These are phyloP conservation scores for Syrista parreyssii DNA, from an alignment of 2,888 invertebrate genomes.

Conservation along the genomic window DNA sequence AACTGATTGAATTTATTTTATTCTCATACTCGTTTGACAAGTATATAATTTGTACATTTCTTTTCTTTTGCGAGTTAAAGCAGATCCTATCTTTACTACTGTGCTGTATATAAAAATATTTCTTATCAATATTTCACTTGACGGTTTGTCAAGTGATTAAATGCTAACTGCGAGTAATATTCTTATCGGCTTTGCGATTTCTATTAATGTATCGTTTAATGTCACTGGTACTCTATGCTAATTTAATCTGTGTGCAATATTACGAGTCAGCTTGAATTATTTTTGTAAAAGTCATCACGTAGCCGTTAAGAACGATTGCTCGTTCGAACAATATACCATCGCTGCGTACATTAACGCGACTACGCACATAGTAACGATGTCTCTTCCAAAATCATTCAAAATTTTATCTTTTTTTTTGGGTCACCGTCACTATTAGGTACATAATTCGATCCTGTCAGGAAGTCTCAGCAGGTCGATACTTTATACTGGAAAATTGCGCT, in stretches of 20 bases:
- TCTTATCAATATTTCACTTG: background rate
- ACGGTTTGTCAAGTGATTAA: background rate
- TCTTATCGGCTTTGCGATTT: background rate
- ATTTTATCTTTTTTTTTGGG: background rate
- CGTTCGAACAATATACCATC: background rate
- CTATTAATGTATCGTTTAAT: background rate
- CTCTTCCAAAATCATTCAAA: background rate
- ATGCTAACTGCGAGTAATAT: background rate
- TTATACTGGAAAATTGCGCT: background rate
- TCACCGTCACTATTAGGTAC: background rate
- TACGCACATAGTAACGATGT: background rate
- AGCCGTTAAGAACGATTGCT: background rate
- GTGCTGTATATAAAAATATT: background rate
- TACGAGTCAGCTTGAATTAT: background rate
- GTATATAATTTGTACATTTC: background rate
- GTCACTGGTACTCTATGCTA: background rate
- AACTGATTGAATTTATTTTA: constrained; percentile 15
- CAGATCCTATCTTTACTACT: background rate
- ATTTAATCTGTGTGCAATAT: background rate
- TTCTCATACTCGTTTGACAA: constrained; percentile 17
- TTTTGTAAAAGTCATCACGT: background rate
- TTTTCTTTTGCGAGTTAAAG: background rate
- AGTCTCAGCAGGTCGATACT: background rate
- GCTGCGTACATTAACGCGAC: background rate
- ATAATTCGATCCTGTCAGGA: background rate